Evolutionary conservation across 2,888 invertebrate genomes (phyloP).

Genomic region (Tenthredo notha): DNA sequence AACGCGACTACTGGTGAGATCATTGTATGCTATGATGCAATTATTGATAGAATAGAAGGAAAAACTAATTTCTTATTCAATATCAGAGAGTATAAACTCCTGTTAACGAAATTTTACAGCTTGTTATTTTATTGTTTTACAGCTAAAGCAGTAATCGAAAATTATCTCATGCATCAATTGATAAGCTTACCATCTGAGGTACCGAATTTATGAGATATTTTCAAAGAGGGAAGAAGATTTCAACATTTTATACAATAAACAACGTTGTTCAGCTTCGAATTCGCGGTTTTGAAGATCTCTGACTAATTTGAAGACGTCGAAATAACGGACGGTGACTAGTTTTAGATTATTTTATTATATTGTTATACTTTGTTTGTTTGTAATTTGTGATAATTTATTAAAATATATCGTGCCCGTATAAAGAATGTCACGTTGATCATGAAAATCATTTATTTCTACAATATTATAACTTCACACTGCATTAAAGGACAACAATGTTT

Average conservation of each 20-base stretch:
- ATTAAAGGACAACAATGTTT: conserved; percentile 30
- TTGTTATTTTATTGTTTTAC: conserved; percentile 74
- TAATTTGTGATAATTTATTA: conserved; percentile 46
- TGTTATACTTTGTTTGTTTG: conserved; percentile 21
- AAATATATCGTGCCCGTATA: conserved; percentile 48
- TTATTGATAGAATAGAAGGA: not conserved
- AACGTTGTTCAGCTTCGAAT: not conserved
- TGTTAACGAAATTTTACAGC: not conserved
- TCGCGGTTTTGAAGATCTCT: not conserved
- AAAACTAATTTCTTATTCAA: conserved; percentile 34
- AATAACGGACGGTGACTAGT: conserved; percentile 38
- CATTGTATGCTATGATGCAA: not conserved
- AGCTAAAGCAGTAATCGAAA: conserved; percentile 90
- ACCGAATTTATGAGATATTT: conserved; percentile 47
- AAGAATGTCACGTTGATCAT: conserved; percentile 41
- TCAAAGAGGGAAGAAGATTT: not conserved
- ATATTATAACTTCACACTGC: conserved; percentile 36
- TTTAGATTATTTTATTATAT: conserved; percentile 4
- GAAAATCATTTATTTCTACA: conserved; percentile 50
- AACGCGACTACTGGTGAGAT: conserved; percentile 76
- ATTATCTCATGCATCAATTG: conserved; percentile 83
- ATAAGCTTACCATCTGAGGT: conserved; percentile 67
- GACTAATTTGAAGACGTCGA: not conserved
- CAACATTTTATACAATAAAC: not conserved
- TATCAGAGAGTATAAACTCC: not conserved